Evolutionary conservation across 1,140 invertebrate genomes (phyloP).

Genomic region (Drosophila miranda): DNA sequence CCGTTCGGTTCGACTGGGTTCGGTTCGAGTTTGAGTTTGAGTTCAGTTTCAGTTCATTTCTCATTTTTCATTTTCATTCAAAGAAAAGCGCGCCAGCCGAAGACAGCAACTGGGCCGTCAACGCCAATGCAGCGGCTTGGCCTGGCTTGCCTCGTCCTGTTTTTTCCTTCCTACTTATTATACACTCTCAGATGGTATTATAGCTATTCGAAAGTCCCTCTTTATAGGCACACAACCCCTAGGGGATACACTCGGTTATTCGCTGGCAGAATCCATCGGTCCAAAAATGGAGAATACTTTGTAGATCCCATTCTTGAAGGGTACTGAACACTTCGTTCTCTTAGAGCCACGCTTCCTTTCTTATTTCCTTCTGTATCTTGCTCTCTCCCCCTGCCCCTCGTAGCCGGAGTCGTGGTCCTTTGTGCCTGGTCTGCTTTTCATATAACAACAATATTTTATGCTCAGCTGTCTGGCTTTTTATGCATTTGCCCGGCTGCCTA

Average conservation of each 20-base stretch:
- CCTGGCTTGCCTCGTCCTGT: background rate
- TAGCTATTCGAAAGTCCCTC: too few species aligned
- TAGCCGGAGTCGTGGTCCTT: background rate
- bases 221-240: too few species aligned
- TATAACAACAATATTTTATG: constrained; percentile 80
- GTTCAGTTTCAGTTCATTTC: constrained; percentile 67
- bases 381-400: constrained; percentile 5
- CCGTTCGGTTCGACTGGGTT: constrained; percentile 31
- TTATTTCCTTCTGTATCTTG: constrained; percentile 27
- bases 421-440: constrained; percentile 66
- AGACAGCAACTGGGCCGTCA: constrained; percentile 37
- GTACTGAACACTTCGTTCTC: constrained; percentile 1
- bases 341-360: background rate
- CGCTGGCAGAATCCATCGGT: too few species aligned
- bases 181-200: background rate
- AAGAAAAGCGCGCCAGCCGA: constrained; percentile 54
- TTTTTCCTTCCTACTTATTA: constrained; percentile 2
- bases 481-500: constrained; percentile 74
- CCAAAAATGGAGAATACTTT: too few species aligned
- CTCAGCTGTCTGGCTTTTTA: constrained; percentile 79
- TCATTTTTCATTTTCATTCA: constrained; percentile 77
- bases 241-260: too few species aligned
- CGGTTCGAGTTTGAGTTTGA: constrained; percentile 20
- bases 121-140: constrained; percentile 33
- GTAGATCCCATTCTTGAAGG: background rate